These are phyloP conservation scores for Sylvilagus floridanus DNA, from an alignment of 2,797 vertebrate species.

Conservation along the genomic window DNA sequence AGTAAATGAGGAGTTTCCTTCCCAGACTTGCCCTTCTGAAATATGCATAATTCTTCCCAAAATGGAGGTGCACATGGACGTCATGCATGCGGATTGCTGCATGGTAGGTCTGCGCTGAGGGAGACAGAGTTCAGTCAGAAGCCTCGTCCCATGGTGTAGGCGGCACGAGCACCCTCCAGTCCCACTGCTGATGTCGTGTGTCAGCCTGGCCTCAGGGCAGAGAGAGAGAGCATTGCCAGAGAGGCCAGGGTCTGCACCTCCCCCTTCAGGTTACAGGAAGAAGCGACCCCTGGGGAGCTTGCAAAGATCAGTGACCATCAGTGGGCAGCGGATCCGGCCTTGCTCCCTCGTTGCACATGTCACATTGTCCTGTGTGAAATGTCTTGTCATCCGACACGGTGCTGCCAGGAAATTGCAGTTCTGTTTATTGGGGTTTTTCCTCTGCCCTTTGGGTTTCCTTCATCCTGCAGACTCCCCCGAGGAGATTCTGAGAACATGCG, in stretches of 20 bases:
- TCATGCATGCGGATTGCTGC: constrained; percentile 12
- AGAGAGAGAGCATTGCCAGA: background rate
- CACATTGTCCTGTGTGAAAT: constrained; percentile 80
- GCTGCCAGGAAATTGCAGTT: constrained; percentile 78
- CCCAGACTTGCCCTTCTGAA: background rate
- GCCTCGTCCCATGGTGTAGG: background rate
- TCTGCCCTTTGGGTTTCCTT: constrained; percentile 74
- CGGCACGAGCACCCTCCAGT: background rate
- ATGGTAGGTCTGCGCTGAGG: background rate
- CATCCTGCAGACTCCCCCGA: constrained; percentile 34
- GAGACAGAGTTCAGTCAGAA: constrained; percentile 40
- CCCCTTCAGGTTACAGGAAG: constrained; percentile 18
- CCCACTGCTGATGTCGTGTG: constrained; percentile 1
- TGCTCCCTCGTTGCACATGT: constrained; percentile 66
- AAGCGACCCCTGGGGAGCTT: constrained; percentile 42
- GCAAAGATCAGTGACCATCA: constrained; percentile 66
- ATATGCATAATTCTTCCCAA: constrained; percentile 1
- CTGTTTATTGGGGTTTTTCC: constrained; percentile 56
- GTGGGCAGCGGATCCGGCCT: constrained; percentile 43
- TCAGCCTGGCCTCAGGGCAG: constrained; percentile 30
- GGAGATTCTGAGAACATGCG: constrained; percentile 60
- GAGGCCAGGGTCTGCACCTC: constrained; percentile 57
- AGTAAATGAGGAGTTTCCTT: background rate
- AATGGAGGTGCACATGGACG: constrained; percentile 30
- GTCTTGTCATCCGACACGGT: constrained; percentile 65